Evolutionary conservation across 2,113 vertebrate genomes (phyloP), one percentile per base, ranked within the genome.

Genomic region (Cryptotis parvus): DNA sequence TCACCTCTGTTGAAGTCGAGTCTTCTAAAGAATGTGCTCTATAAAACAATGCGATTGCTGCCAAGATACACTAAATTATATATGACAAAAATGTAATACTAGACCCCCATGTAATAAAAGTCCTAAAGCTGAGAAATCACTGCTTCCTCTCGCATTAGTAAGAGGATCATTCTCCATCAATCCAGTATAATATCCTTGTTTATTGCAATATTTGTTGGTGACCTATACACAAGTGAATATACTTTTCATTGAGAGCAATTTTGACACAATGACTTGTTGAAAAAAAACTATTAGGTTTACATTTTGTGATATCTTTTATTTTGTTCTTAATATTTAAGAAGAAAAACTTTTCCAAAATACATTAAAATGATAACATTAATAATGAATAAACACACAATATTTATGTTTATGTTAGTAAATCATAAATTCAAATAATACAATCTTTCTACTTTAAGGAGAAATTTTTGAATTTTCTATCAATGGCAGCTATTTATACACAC

Each of bases 1-100:
- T 29, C 41, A 69, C 61, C 20, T 90, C 43, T 72, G 39, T 82
- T 93, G 65, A 68, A 92, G 3, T 84, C 43, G 95, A 85, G 12
- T 18, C 16, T 92, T 94, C 78, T 79, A 72, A 81, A 93, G n/a
- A 84, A 58, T 73, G 76, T 78, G 6, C 45, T 70, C 0, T 65
- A 78, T 65, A 79, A 95, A 95, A 84, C 31, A 89, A 80, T 86
- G 58, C 79, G 29, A 85, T 72, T 94, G 24, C 75, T 92, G 52
- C 39, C 70, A 89, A 70, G 18, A 39, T 61, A 24, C 29, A 43
- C 49, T 90, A 78, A 90, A 93, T 92, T 63, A 52, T 43, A 52
- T 52, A n/a, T 37, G 68, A 76, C 29, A 89, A 91, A 94, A 74
- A 58, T 63, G 11, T 68, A 77, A 82, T 74, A 78, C 68, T 15